Evolutionary conservation across 2,797 vertebrate species (phyloP), one percentile per base, ranked within the genome.

Genomic region (Lateolabrax maculatus): DNA sequence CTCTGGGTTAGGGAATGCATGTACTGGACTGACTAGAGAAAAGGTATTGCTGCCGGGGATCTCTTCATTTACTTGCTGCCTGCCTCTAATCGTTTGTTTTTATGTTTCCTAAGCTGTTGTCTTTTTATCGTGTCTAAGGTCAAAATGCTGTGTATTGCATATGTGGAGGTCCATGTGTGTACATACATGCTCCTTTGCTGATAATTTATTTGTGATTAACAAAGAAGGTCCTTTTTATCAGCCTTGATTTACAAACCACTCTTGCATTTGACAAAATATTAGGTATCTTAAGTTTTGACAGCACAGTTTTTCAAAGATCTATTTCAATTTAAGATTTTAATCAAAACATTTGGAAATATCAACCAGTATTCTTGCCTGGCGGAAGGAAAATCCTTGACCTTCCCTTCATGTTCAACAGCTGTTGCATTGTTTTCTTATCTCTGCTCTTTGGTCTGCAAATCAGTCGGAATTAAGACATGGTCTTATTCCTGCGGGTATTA

Each of bases 21-120:
- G 56, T 44, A 6, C 46, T 62, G 84, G 63, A 69, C 53, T 56
- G 25, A 64, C 55, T 25, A 29, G 69, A 81, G 68, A 83, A 72
- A 86, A 92, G 92, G 90, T 91, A 90, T 36, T 70, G 49, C 27
- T 72, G 18, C 13, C 8, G 10, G 41, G 3, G 3, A 27, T 71
- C 9, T 70, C 34, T 84, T 78, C 67, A 18, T 75, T 46, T 29
- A 23, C 62, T 57, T 62, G 29, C 29, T 36, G 13, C 13, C 34
- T 58, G 6, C 1, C 19, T 51, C 66, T 68, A 9, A 31, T 15
- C 23, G 23, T 41, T 71, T 37, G 18, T 43, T 34, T 52, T 11
- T 7, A 18, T 39, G 0, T 68, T 37, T 55, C 12, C 19, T 48
- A 27, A 43, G 16, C n/a, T 68, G n/a, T 46, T 78, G 9, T 46